phyloP scores from a whole-genome alignment of 2,113 vertebrate species.

The Muntiacus muntjak region DNA sequence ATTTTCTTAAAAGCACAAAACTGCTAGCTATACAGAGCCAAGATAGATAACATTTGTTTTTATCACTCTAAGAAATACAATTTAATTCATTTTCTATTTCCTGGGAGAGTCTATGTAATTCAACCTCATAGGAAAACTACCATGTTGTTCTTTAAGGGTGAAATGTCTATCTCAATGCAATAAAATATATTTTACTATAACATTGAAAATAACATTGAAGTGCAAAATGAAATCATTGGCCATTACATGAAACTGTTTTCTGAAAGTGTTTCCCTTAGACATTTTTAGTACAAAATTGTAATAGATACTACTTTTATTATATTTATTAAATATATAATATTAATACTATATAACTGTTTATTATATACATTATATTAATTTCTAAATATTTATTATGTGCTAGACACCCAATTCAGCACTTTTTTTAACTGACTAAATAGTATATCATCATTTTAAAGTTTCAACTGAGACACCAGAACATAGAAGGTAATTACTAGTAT shows the following conservation, averaged over 20 bases:
- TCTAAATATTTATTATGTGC: not conserved
- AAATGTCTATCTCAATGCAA: not conserved
- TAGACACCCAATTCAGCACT: not conserved
- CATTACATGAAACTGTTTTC: not conserved
- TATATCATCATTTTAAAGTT: not conserved
- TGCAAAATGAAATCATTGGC: not conserved
- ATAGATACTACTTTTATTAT: not conserved
- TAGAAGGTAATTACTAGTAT: not conserved
- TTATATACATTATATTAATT: not conserved
- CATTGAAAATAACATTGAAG: not conserved
- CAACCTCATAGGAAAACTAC: not conserved
- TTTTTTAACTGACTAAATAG: not conserved
- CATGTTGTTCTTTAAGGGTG: not conserved
- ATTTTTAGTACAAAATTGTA: not conserved
- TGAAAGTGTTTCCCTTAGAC: not conserved
- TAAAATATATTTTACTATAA: not conserved
- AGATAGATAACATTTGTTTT: constrained; percentile 23
- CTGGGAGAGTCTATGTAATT: not conserved
- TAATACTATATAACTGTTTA: not conserved
- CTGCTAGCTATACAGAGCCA: constrained; percentile 49
- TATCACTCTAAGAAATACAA: not conserved
- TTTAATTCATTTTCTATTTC: not conserved
- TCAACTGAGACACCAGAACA: not conserved
- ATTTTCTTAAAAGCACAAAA: constrained; percentile 52
- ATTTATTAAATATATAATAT: not conserved